Evolutionary conservation across 2,113 vertebrate species (phyloP).

Genomic region (Megaceryle torquata): DNA sequence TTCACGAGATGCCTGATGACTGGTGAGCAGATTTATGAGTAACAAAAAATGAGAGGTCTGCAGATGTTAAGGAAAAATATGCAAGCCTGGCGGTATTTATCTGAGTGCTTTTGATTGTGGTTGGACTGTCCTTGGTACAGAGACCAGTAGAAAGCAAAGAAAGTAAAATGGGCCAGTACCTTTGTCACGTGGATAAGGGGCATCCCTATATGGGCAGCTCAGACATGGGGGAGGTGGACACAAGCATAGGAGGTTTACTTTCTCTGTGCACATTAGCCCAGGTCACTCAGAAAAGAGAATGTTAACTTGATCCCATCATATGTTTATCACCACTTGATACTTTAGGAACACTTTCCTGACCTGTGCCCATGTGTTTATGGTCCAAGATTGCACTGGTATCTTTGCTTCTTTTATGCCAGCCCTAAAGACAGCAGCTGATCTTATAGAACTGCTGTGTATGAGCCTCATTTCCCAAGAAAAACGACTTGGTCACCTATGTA

Average conservation of each 20-base stretch:
- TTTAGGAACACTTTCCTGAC: background rate
- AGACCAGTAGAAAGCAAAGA: too few relatives aligned
- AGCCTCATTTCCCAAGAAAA: background rate
- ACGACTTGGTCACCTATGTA: background rate
- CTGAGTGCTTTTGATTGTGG: background rate
- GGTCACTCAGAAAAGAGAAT: background rate
- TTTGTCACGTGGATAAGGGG: background rate
- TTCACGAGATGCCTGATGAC: background rate
- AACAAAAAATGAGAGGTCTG: background rate
- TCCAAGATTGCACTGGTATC: background rate
- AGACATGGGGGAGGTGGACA: background rate
- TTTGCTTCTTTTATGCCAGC: background rate
- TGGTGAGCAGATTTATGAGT: background rate
- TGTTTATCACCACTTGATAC: background rate
- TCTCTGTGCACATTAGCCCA: background rate
- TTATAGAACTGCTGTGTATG: background rate
- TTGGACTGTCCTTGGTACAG: too few relatives aligned
- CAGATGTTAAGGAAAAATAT: background rate
- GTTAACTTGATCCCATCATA: background rate
- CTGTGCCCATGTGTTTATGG: accelerated
- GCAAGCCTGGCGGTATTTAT: background rate
- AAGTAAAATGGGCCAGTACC: too few relatives aligned
- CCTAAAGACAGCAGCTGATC: background rate
- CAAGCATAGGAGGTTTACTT: background rate
- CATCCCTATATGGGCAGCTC: accelerated